phyloP scores from a whole-genome alignment of 2,888 invertebrate genomes.

The Metallyticus violacea region DNA sequence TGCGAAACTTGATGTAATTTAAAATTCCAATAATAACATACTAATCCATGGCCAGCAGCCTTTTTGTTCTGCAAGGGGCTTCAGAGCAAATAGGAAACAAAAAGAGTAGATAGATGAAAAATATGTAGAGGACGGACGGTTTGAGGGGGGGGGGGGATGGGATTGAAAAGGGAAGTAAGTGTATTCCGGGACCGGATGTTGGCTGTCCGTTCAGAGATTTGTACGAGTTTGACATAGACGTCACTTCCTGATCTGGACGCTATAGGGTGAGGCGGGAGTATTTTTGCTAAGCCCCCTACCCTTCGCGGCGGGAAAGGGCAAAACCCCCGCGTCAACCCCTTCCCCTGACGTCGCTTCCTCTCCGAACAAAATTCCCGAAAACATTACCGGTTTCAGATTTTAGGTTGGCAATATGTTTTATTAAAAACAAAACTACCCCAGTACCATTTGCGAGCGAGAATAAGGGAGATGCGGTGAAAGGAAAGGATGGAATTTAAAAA shows the following conservation, averaged over 20 bases:
- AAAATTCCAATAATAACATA: slow-evolving; percentile 25
- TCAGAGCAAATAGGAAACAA: slow-evolving; percentile 11
- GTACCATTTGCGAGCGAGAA: not conserved
- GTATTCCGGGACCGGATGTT: slow-evolving; percentile 13
- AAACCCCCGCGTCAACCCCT: not conserved
- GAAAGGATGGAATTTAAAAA: not conserved
- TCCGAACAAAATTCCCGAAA: slow-evolving; percentile 8
- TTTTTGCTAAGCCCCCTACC: not conserved
- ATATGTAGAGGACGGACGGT: not conserved
- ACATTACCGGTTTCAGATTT: slow-evolving; percentile 11
- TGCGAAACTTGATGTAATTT: slow-evolving; percentile 22
- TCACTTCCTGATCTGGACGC: slow-evolving; percentile 5
- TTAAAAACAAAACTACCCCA: not conserved
- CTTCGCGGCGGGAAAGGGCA: not conserved
- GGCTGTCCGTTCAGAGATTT: slow-evolving; percentile 9
- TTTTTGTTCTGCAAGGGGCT: not conserved
- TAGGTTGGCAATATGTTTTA: not conserved
- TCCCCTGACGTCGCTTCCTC: not conserved
- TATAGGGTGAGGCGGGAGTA: no score
- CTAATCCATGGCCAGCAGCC: slow-evolving; percentile 1
- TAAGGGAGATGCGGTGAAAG: not conserved
- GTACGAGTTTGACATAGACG: slow-evolving; percentile 2
- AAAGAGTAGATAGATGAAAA: not conserved
- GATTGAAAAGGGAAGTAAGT: slow-evolving; percentile 8
- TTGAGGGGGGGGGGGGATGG: not conserved